Percentiles rank a stretch among this genome's conserved stretches.
These are phyloP conservation scores for Panthera uncia DNA, from an alignment of 2,113 vertebrate species.

Conservation along the genomic window DNA sequence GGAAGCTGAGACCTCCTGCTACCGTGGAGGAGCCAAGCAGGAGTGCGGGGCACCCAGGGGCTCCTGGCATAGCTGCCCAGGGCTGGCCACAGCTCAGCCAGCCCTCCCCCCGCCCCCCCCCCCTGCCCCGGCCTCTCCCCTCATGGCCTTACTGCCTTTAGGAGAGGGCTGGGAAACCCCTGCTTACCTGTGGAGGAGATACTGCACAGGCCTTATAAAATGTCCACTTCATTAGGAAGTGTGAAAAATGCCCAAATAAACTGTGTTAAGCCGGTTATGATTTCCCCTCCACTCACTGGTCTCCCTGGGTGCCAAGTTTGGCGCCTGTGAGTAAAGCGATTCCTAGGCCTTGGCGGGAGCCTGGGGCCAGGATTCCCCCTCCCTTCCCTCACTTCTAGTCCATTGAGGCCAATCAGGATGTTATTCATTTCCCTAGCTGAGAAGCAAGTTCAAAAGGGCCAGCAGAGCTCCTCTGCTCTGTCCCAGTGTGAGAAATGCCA, in stretches of 20 bases:
- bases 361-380: background rate
- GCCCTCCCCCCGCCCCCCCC: background rate
- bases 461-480: background rate
- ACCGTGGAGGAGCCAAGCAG: background rate
- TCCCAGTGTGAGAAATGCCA: constrained; percentile 60
- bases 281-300: constrained; percentile 39
- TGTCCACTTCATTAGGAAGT: constrained; percentile 60
- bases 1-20: background rate
- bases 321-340: constrained; percentile 39
- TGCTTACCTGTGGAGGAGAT: background rate
- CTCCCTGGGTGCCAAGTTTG: constrained; percentile 43
- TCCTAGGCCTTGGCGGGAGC: background rate
- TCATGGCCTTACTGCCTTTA: background rate
- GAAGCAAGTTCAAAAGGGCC: constrained; percentile 66
- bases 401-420: constrained; percentile 65
- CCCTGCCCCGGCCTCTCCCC: background rate
- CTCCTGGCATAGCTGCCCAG: background rate
- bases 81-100: background rate
- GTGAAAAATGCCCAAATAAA: constrained; percentile 67
- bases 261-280: constrained; percentile 61
- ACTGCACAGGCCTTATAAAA: constrained; percentile 42
- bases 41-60: background rate
- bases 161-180: background rate
- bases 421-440: constrained; percentile 55
- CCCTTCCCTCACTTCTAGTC: background rate